Conservation (phyloP, 2,113 vertebrate genomes). For the Sterrhoptilus dennistouni region DNA sequence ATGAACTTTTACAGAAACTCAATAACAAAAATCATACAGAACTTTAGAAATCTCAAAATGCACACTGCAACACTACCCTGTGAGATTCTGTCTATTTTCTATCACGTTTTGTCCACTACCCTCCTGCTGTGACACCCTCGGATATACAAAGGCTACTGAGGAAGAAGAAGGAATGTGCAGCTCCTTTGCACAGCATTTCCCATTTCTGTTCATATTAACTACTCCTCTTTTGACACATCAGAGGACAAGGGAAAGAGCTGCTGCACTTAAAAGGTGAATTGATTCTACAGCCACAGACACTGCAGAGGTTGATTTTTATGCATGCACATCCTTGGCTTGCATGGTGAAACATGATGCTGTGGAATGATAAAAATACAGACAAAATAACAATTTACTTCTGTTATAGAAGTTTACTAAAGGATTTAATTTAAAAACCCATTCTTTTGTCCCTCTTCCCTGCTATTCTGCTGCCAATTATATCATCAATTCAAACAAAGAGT, state of each 20-base stretch:
- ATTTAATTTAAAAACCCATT: neutral
- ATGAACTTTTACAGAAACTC: too few relatives aligned
- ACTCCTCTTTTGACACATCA: neutral
- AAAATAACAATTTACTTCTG: neutral
- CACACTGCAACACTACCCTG: too few relatives aligned
- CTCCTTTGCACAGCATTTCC: neutral
- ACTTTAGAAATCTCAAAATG: too few relatives aligned
- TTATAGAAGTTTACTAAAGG: neutral
- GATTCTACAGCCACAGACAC: rapidly evolving
- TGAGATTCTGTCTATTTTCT: neutral
- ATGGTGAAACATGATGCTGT: neutral
- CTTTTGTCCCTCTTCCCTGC: neutral
- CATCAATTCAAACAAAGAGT: neutral
- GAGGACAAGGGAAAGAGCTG: neutral
- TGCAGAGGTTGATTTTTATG: neutral
- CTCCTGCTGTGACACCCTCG: neutral
- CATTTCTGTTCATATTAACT: rapidly evolving
- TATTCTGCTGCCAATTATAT: neutral
- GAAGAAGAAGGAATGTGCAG: neutral
- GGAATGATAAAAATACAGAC: neutral
- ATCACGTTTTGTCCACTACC: neutral
- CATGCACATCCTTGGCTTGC: neutral
- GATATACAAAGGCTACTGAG: neutral
- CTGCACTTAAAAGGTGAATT: neutral
- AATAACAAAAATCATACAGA: too few relatives aligned